Evolutionary conservation across 1,140 invertebrate species (phyloP), one percentile per base, ranked within the genome.

Genomic region (Odontomachus brunneus): DNA sequence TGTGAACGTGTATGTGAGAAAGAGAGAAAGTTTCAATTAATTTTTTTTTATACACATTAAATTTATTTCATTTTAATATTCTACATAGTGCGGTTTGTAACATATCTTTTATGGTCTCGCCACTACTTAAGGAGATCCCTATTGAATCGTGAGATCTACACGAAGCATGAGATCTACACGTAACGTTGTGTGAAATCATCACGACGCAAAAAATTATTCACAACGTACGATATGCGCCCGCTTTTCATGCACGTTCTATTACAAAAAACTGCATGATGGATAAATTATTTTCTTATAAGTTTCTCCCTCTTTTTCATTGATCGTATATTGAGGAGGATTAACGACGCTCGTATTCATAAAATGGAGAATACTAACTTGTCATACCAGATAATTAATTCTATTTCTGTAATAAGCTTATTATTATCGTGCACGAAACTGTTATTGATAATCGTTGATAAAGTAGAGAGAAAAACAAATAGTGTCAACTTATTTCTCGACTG

Each of bases 131-230:
- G 22, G 49, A 60, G 48, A 49, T 78, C 57, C 44, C 26, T 49
- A 62, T 63, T 63, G 55, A 55, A 78, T 24, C 53, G 44, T 69
- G 71, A 48, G 49, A 60, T 24, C 29, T 33, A 75, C n/a, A 44
- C 17, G 51, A 26, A 51, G 62, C 59, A 22, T 53, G 51, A 33
- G 2, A n/a, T n/a, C n/a, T n/a, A n/a, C n/a, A n/a, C n/a, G 55
- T 72, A 74, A 51, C 22, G 24, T 55, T 44, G 49, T 51, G 48
- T 33, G n/a, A 24, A 29, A 15, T 26, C n/a, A 59, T 67, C 55
- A 33, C 29, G 71, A 63, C 22, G 57, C 26, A 65, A 67, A 76
- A 83, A 62, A 83, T 33, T 73, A 63, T 49, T 51, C 55, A 48
- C 38, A 33, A 71, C 49, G 38, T 60, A 59, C 26, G 55, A 65